Conservation (phyloP, 2,113 vertebrate species). For the Falcunculus frontatus region DNA sequence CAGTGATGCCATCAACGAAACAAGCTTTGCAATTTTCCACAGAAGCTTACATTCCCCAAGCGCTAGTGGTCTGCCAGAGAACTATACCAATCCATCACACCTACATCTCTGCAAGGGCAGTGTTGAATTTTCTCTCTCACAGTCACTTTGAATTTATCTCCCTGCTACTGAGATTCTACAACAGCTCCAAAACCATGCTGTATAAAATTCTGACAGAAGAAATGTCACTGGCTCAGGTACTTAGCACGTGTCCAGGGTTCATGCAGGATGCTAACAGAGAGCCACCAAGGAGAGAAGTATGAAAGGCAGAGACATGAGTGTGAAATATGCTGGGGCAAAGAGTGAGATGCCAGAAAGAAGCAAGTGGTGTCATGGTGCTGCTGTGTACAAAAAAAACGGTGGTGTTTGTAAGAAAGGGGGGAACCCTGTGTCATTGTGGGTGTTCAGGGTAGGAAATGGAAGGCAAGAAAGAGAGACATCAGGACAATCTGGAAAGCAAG, state of each 20-base stretch:
- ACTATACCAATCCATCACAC: background rate
- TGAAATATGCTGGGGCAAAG: background rate
- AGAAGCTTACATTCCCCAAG: background rate
- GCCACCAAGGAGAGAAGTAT: background rate
- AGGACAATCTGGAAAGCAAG: background rate
- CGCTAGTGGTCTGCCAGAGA: background rate
- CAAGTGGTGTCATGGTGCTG: fast-evolving
- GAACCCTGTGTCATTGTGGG: fast-evolving
- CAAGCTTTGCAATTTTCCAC: background rate
- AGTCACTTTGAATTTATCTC: background rate
- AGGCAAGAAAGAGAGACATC: background rate
- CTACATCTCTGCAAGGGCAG: background rate
- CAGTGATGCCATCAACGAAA: background rate
- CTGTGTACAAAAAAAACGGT: background rate
- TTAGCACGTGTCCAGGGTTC: background rate
- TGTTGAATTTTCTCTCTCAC: background rate
- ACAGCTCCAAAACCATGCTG: background rate
- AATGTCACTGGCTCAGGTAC: background rate
- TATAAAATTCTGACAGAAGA: background rate
- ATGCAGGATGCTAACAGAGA: background rate
- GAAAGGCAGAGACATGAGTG: background rate
- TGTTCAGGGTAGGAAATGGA: background rate
- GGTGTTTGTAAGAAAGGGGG: background rate
- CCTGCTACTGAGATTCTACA: background rate
- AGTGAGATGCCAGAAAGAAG: background rate